Conservation (phyloP, 2,797 vertebrate species). For the Serranus cabrilla region DNA sequence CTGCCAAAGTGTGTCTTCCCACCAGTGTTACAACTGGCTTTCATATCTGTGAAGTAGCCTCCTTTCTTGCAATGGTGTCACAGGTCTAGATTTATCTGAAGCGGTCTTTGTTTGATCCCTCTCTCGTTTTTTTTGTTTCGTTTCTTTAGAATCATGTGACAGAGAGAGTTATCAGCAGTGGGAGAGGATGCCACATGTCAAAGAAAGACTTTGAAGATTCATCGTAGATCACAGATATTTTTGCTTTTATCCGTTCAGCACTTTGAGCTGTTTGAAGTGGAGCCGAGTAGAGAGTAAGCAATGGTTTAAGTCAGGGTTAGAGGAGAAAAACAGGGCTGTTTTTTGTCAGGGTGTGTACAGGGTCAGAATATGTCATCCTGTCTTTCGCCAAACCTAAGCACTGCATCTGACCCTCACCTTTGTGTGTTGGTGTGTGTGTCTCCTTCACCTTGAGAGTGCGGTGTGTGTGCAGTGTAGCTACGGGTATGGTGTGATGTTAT, state of each 20-base stretch:
- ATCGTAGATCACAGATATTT: constrained; percentile 40
- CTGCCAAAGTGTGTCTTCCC: constrained; percentile 82
- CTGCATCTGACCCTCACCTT: constrained; percentile 54
- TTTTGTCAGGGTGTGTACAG: constrained; percentile 52
- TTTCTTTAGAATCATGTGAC: constrained; percentile 8
- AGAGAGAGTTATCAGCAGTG: constrained; percentile 29
- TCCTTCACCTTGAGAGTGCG: constrained; percentile 36
- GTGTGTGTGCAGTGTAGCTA: constrained; percentile 42
- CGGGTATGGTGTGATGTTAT: constrained; percentile 47
- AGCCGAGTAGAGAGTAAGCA: constrained; percentile 27
- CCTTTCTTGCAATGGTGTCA: constrained; percentile 46
- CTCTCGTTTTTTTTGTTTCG: neutral
- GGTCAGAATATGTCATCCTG: constrained; percentile 46
- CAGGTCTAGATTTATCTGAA: constrained; percentile 37
- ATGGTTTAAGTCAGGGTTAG: constrained; percentile 49
- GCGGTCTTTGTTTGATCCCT: constrained; percentile 46
- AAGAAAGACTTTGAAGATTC: constrained; percentile 56
- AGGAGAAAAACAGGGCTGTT: constrained; percentile 47
- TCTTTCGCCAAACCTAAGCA: constrained; percentile 51
- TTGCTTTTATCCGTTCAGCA: constrained; percentile 39
- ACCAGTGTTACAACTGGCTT: constrained; percentile 59
- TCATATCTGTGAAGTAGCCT: constrained; percentile 69
- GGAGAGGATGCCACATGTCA: constrained; percentile 39
- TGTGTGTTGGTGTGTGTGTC: constrained; percentile 17
- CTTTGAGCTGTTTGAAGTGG: constrained; percentile 59